phyloP scores from a whole-genome alignment of 2,888 invertebrate species.

The Lasioglossum lativentre region DNA sequence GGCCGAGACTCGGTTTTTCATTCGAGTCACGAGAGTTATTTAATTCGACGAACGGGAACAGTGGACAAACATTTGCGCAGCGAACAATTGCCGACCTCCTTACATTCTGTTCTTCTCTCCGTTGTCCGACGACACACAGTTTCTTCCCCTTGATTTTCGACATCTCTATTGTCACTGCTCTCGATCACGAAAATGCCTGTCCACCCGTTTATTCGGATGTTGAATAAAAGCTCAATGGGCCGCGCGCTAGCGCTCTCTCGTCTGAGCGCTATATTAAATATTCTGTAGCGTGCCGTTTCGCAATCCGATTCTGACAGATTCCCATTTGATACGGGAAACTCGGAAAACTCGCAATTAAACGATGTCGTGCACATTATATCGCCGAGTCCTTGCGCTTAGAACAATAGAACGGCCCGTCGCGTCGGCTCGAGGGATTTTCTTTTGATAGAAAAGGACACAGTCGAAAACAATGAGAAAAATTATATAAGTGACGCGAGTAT shows the following conservation, averaged over 20 bases:
- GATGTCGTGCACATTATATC: not conserved
- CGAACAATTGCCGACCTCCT: constrained; percentile 28
- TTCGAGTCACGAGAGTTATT: constrained; percentile 34
- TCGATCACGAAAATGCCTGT: not conserved
- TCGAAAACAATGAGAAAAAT: not conserved
- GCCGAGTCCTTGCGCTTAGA: not conserved
- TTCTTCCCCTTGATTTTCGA: not conserved
- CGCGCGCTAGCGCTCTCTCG: not conserved
- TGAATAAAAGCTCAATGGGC: not conserved
- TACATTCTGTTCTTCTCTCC: constrained; percentile 1
- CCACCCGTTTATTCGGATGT: not conserved
- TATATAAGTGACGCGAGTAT: not conserved
- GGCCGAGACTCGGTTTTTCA: not conserved
- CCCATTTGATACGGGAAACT: not conserved
- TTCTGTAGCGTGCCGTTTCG: not conserved
- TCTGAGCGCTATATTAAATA: not conserved
- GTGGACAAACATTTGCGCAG: constrained; percentile 35
- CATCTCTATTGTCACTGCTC: not conserved
- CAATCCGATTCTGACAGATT: not conserved
- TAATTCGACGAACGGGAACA: constrained; percentile 27
- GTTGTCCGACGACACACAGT: not conserved
- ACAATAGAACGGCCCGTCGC: not conserved
- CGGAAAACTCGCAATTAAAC: constrained; percentile 3
- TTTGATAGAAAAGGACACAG: not conserved
- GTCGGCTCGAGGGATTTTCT: not conserved